phyloP scores from a whole-genome alignment of 64 coral and sea anemone genomes.

The Catalaphyllia jardinei region DNA sequence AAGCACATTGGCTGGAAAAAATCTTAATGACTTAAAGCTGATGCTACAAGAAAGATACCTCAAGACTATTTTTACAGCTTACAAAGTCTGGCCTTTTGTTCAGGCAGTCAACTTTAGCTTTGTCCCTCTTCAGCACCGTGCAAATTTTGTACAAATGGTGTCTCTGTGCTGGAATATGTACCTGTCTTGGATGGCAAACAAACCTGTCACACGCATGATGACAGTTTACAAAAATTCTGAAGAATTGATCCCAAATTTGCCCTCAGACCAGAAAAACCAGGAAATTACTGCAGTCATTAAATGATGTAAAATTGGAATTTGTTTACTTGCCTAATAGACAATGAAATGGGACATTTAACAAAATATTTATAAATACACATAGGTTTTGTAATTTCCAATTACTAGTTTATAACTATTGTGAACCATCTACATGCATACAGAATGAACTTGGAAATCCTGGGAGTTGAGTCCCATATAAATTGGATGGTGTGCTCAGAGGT shows the following conservation, averaged over 20 bases:
- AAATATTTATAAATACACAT: too few species aligned
- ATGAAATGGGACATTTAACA: too few species aligned
- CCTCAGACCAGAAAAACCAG: not conserved
- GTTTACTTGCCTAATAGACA: too few species aligned
- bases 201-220: slow-evolving; percentile 1
- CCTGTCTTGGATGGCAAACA: slow-evolving; percentile 80
- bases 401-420: too few species aligned
- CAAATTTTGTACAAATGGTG: slow-evolving; percentile 76
- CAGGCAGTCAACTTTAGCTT: slow-evolving; percentile 82
- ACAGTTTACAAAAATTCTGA: not conserved
- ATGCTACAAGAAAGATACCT: slow-evolving; percentile 68
- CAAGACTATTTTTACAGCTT: slow-evolving; percentile 66
- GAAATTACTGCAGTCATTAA: not conserved
- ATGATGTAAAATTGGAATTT: not conserved
- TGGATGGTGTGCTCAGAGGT: too few species aligned
- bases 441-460: too few species aligned
- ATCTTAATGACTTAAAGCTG: slow-evolving; percentile 59
- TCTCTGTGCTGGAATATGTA: slow-evolving; percentile 95
- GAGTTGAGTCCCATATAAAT: too few species aligned
- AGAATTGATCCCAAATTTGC: not conserved
- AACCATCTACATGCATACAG: too few species aligned
- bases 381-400: too few species aligned
- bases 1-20: slow-evolving; percentile 66
- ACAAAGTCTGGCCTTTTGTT: slow-evolving; percentile 91
- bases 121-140: slow-evolving; percentile 67